phyloP scores from a whole-genome alignment of 2,888 invertebrate genomes.

The Microplitis manilae region DNA sequence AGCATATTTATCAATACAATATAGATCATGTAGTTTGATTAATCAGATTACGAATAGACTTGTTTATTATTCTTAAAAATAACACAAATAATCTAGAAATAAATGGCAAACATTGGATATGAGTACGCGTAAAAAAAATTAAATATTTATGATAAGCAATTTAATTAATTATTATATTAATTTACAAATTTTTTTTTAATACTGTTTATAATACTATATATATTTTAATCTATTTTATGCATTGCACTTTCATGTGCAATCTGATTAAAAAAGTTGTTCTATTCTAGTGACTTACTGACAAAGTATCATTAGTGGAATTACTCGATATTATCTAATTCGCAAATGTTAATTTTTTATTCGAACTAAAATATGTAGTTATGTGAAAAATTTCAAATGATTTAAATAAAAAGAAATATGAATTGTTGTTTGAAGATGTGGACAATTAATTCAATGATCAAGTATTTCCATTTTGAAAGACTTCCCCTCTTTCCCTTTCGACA shows the following conservation, averaged over 20 bases:
- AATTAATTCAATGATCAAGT: slow-evolving; percentile 72
- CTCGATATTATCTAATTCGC: not conserved
- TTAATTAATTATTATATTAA: slow-evolving; percentile 14
- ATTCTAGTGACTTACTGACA: slow-evolving; percentile 1
- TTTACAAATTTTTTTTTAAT: slow-evolving; percentile 4
- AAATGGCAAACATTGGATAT: not conserved
- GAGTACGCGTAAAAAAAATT: too few species aligned
- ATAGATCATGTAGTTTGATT: not conserved
- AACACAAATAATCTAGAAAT: not conserved
- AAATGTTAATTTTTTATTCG: not conserved
- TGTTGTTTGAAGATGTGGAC: not conserved
- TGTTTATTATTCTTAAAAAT: not conserved
- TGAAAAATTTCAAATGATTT: slow-evolving; percentile 61
- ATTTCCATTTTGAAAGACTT: slow-evolving; percentile 76
- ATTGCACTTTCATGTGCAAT: not conserved
- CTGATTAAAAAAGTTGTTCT: slow-evolving; percentile 22
- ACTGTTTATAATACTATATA: not conserved
- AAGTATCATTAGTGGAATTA: slow-evolving; percentile 9
- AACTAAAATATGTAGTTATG: not conserved
- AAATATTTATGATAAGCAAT: not conserved
- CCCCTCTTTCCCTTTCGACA: slow-evolving; percentile 66
- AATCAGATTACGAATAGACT: not conserved
- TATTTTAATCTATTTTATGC: slow-evolving; percentile 11
- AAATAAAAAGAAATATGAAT: not conserved
- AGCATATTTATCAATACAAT: not conserved